A percentile compares a stretch with the other conserved stretches of the same genome.
Conservation (phyloP, 2,113 vertebrate genomes). For the Rhipidura dahli region DNA sequence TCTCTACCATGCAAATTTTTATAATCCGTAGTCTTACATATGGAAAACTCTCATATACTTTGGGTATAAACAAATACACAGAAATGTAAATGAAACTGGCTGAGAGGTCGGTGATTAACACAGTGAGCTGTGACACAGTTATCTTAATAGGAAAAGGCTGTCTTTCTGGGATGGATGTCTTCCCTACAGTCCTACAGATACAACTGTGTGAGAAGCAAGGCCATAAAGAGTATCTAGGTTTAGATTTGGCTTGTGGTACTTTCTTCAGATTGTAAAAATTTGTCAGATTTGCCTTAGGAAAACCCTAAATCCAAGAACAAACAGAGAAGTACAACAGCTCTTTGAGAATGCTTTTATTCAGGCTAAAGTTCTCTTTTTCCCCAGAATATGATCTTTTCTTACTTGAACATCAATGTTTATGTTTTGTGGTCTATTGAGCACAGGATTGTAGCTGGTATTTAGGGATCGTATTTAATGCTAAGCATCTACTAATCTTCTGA, state of each 20-base stretch:
- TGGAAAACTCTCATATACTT: neutral
- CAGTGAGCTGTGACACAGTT: neutral
- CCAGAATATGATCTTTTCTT: neutral
- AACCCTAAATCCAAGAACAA: neutral
- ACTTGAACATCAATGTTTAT: neutral
- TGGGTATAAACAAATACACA: neutral
- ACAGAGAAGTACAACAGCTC: neutral
- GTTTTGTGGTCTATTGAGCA: neutral
- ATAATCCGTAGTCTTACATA: neutral
- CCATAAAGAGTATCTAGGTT: neutral
- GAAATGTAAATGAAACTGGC: neutral
- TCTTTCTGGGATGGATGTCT: neutral
- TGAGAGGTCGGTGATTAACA: neutral
- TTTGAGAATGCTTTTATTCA: neutral
- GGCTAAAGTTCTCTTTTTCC: neutral
- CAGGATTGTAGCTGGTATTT: neutral
- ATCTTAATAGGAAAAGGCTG: neutral
- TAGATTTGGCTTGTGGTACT: neutral
- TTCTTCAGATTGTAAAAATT: neutral
- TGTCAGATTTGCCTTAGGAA: neutral
- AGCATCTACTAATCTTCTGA: neutral
- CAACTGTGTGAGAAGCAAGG: neutral
- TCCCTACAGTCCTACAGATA: neutral
- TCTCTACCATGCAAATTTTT: constrained; percentile 5
- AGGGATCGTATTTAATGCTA: neutral